Base-by-base conservation (phyloP, 2,797 vertebrate species). In the Nothura maculosa region DNA sequence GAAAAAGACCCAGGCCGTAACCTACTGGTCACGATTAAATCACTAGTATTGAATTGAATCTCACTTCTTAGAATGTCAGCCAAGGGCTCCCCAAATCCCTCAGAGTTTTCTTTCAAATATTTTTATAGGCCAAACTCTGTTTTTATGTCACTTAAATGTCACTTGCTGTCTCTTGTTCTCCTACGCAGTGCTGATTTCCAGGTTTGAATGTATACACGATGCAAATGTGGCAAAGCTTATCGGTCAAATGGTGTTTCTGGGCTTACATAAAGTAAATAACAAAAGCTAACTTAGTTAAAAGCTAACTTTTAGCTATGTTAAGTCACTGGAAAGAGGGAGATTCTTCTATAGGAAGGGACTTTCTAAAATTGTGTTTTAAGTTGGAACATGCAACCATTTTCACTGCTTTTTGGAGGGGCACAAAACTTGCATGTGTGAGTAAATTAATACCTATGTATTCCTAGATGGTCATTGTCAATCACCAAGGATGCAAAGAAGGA, bases 401-500 rank as follows among this genome's bases (percentile, higher is more conserved):
- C 92, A 48, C n/a, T 83, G 82, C 80, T 13, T 96, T 94, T 94
- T 55, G 62, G 27, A 30, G 52, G 15, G 52, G 75, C 36, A 83
- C 88, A 89, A 77, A 40, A 58, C 63, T 96, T 96, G 73, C 72
- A 85, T n/a, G 6, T 96, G 21, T 57, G 62, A 85, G 62, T 91
- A 92, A 96, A 94, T 80, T 67, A 83, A 68, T 85, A 61, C 70
- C 92, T 47, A 81, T 82, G 68, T 12, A 1, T 94, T 94, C 67
- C 87, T 55, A 94, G 86, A 60, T 73, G 8, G 16, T 80, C 61
- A 74, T 50, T 14, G 15, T 81, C 84, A 58, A 27, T 90, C 87
- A 81, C 89, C 94, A 88, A 96, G 81, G 28, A 88, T 60, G 62
- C 40, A 36, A 74, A 88, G 21, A 73, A 84, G 92, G 83, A 92